Base-by-base conservation (phyloP, 2,113 vertebrate species). In the Cairina moschata region DNA sequence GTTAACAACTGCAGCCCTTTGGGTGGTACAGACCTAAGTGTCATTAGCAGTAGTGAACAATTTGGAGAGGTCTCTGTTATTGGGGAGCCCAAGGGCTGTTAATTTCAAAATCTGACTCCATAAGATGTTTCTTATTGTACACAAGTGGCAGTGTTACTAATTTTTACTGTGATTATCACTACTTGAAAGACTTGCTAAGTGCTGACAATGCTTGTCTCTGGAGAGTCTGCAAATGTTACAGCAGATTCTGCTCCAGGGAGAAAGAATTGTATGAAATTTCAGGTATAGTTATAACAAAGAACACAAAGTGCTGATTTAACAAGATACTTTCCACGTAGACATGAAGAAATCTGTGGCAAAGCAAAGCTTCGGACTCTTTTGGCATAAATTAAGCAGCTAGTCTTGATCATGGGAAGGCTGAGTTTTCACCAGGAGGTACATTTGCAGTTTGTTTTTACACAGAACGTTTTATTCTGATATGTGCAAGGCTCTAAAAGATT, bases 141-240 rank as follows among this genome's bases (percentile, higher is more conserved):
- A 75, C 58, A 92, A 92, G 91, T 55, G 42, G 40, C 66, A 78
- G 34, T 58, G n/a, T 92, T 87, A 86, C 66, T 90, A 75, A 85
- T 86, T 96, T 93, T 88, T 88, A 32, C 74, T 87, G 46, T 80
- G 84, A 85, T 65, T 88, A 86, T 94, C 25, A 12, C 62, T 90
- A 60, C 86, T 93, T 91, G 82, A 96, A 88, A 82, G 69, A 73
- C 88, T 90, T 95, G 74, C 89, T 58, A 82, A 86, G 60, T 82
- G 66, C 86, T 93, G 79, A 94, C 84, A 92, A 69, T 90, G 69
- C 83, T 86, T 90, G 69, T 91, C 83, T 91, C 73, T 13, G 8
- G 77, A 87, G 82, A 96, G 62, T 81, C 68, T 91, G 85, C 56
- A 86, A 95, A 90, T 88, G 69, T 88, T 94, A 91, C 67, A 42